Conservation (phyloP, 1,140 invertebrate genomes). For the Papilio machaon region DNA sequence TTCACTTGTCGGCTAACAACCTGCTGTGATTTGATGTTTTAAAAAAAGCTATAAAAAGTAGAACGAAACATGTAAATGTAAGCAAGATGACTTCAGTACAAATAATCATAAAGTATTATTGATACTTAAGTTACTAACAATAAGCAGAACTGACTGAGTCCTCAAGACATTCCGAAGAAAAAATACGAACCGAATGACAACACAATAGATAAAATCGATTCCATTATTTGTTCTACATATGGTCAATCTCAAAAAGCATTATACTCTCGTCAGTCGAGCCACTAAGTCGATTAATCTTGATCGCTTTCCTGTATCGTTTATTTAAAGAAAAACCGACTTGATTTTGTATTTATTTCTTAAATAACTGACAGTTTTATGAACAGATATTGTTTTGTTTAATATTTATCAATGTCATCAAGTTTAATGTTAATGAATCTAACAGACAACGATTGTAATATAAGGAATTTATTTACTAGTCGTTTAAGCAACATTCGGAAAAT, state of each 20-base stretch:
- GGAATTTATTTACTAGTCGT: too few species aligned
- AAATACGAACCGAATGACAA: background rate
- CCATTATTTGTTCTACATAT: too few species aligned
- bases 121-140: background rate
- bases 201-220: background rate
- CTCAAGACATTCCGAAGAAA: background rate
- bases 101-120: background rate
- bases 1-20: conserved; percentile 30
- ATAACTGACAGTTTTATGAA: background rate
- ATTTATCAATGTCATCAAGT: background rate
- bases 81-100: background rate
- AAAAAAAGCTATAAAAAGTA: conserved; percentile 19
- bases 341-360: background rate
- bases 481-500: too few species aligned
- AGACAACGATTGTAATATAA: too few species aligned
- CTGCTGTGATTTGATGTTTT: conserved; percentile 27
- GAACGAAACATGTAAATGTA: conserved; percentile 3
- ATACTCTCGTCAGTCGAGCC: too few species aligned
- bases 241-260: too few species aligned
- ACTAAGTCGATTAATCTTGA: background rate
- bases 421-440: background rate
- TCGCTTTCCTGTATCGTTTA: background rate
- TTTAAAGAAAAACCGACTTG: background rate
- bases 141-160: too few species aligned
- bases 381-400: background rate